Evolutionary conservation across 2,113 vertebrate genomes (phyloP).

Genomic region (Lophochroa leadbeateri): DNA sequence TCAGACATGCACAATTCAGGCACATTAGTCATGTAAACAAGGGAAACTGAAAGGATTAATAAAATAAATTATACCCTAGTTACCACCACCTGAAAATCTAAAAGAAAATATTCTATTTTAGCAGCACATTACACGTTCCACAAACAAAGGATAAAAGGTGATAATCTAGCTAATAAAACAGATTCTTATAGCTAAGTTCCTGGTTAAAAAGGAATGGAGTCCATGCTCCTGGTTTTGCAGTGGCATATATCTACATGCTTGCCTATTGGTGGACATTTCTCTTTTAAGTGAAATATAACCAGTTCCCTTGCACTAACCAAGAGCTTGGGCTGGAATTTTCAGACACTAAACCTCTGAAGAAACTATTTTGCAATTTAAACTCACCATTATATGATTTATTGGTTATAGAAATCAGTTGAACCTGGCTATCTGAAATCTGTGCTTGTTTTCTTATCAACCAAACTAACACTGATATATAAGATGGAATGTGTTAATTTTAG

Average conservation of each 20-base stretch:
- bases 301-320: neutral
- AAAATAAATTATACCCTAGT: constrained; percentile 56
- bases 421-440: neutral
- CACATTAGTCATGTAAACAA: constrained; percentile 66
- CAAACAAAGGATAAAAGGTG: constrained; percentile 43
- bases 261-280: neutral
- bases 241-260: neutral
- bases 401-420: neutral
- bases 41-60: constrained; percentile 62
- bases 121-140: neutral
- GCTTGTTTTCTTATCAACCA: neutral
- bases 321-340: neutral
- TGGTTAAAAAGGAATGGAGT: neutral
- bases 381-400: neutral
- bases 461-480: neutral
- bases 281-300: neutral
- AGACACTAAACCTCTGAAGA: neutral
- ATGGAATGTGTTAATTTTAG: neutral
- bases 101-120: constrained; percentile 66
- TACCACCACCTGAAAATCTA: constrained; percentile 41
- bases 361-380: neutral
- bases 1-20: constrained; percentile 42
- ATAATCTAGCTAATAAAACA: constrained; percentile 22
- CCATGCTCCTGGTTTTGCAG: neutral
- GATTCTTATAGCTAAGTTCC: neutral